Percentiles rank a stretch among this genome's conserved stretches.
Evolutionary conservation across 2,888 invertebrate species (phyloP).

Genomic region (Heterodera filipjevi): DNA sequence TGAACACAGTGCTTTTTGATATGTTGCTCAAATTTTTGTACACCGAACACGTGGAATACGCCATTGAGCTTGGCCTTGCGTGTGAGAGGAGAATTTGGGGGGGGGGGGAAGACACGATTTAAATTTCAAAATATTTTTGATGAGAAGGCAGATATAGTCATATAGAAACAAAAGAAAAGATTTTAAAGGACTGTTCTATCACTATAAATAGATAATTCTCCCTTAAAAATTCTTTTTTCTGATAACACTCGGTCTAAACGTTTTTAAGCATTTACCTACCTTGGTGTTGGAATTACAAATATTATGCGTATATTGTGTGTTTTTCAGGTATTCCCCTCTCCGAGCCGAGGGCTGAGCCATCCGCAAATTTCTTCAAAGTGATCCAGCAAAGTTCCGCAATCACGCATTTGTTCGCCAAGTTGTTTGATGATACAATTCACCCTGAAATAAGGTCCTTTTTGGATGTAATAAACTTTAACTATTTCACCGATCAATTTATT

Average conservation of each 20-base stretch:
- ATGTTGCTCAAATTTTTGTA: slow-evolving; percentile 82
- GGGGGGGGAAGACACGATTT: not conserved
- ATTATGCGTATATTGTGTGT: not conserved
- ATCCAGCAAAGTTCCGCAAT: slow-evolving; percentile 91
- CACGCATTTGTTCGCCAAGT: slow-evolving; percentile 87
- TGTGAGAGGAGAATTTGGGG: slow-evolving; percentile 62
- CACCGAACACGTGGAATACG: slow-evolving; percentile 92
- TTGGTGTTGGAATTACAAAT: too few species aligned
- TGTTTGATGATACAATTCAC: slow-evolving; percentile 84
- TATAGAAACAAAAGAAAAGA: too few species aligned
- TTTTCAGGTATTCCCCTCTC: slow-evolving; percentile 67
- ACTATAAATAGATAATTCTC: too few species aligned
- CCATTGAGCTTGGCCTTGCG: slow-evolving; percentile 85
- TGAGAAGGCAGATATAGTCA: too few species aligned
- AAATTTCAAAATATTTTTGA: not conserved
- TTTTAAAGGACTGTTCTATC: too few species aligned
- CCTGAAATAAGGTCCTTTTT: slow-evolving; percentile 75
- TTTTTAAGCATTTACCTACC: too few species aligned
- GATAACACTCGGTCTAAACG: too few species aligned
- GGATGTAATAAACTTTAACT: not conserved
- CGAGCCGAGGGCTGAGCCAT: slow-evolving; percentile 84
- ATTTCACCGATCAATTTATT: not conserved
- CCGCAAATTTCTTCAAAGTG: slow-evolving; percentile 85
- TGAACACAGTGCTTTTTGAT: slow-evolving; percentile 77
- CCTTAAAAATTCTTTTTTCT: too few species aligned